Evolutionary conservation across 2,888 invertebrate species (phyloP).

Genomic region (Phaedon cochleariae): DNA sequence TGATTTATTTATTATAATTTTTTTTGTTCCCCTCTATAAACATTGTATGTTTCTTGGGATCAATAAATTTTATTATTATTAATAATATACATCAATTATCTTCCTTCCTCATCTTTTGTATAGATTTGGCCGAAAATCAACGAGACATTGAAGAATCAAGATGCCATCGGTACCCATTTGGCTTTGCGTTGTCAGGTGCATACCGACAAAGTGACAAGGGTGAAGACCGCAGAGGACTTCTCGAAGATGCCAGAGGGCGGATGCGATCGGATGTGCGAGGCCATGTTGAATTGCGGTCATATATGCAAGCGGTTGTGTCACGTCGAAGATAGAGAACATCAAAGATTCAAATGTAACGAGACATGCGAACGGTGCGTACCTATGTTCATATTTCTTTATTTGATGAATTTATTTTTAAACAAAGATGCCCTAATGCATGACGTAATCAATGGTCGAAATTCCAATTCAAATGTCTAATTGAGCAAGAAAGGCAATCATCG

Average conservation of each 20-base stretch:
- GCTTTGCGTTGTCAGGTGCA: constrained; percentile 67
- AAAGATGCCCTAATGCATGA: no score
- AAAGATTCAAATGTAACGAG: constrained; percentile 61
- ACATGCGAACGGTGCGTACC: constrained; percentile 66
- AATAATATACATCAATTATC: no score
- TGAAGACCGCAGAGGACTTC: constrained; percentile 61
- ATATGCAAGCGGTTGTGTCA: constrained; percentile 71
- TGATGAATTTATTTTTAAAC: no score
- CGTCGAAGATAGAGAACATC: constrained; percentile 66
- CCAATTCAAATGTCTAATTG: no score
- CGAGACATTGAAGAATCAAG: constrained; percentile 61
- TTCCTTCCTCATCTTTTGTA: no score
- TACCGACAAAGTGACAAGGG: constrained; percentile 48
- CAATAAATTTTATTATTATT: no score
- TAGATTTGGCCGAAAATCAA: constrained; percentile 68
- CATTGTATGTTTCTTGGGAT: no score
- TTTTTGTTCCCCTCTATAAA: no score
- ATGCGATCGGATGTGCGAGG: constrained; percentile 66
- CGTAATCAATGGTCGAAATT: no score
- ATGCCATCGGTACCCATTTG: constrained; percentile 66
- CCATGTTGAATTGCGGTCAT: constrained; percentile 67
- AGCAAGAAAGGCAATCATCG: no score
- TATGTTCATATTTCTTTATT: no score
- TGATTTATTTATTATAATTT: no score
- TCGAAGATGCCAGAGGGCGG: constrained; percentile 68